phyloP scores from a whole-genome alignment of 2,113 vertebrate species.

The Tichodroma muraria region DNA sequence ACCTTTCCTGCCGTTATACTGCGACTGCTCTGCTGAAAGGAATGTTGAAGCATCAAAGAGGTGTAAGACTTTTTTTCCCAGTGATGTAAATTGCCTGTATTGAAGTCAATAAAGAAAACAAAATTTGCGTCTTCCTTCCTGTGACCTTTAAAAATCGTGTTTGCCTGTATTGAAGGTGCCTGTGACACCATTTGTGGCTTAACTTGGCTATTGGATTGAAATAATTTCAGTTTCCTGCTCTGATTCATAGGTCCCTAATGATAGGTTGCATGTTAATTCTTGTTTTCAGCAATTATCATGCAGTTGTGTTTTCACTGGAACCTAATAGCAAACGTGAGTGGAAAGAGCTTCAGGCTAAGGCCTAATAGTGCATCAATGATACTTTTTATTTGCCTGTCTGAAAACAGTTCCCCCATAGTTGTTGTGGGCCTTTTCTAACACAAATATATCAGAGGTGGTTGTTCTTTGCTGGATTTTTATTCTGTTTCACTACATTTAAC shows the following conservation, averaged over 20 bases:
- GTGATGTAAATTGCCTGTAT: not conserved
- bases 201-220: not conserved
- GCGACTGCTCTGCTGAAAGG: not conserved
- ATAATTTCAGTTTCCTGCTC: not conserved
- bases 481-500: not conserved
- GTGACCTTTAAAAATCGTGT: not conserved
- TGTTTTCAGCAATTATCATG: not conserved
- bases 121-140: not conserved
- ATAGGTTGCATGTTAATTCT: not conserved
- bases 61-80: not conserved
- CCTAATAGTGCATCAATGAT: not conserved
- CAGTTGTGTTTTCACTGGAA: not conserved
- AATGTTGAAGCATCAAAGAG: not conserved
- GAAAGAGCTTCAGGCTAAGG: not conserved
- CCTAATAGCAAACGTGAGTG: not conserved
- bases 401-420: not conserved
- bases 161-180: not conserved
- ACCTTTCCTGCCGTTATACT: not conserved
- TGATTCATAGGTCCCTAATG: not conserved
- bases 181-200: not conserved
- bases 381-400: not conserved
- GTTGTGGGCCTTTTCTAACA: not conserved
- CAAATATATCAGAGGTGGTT: not conserved
- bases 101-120: not conserved
- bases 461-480: not conserved